Evolutionary conservation across 2,797 vertebrate genomes (phyloP), one percentile per base, ranked within the genome.

Genomic region (Xenentodon cancila): DNA sequence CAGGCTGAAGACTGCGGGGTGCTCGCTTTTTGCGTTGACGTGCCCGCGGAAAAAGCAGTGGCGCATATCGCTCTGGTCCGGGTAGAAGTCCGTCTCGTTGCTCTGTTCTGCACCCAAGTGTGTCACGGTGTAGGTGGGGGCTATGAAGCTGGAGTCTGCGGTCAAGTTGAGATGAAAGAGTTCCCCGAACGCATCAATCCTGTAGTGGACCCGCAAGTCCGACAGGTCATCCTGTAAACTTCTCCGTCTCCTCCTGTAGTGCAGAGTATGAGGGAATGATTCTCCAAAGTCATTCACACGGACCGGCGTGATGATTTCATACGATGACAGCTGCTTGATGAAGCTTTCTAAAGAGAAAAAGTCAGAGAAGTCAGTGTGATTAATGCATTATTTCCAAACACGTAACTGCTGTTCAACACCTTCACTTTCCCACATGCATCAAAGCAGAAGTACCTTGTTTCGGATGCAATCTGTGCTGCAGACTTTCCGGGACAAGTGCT

Each of bases 1-100:
- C 62, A 99, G 84, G 83, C 97, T 99, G 91, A 99, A 94, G 80
- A 97, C 94, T 0, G 97, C 97, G 0, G 89, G 83, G 80, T 93
- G 90, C 1, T 87, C 84, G 64, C 88, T 88, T 54, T 75, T 86
- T 7, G 93, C 88, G 48, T 99, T 97, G 80, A 99, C 97, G 71
- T 95, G 95, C 80, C 97, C 97, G 7, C 94, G 94, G 88, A 96
- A 98, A 84, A 99, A 99, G 73, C 97, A 99, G 92, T 98, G 97
- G 34, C 94, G 94, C 85, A 97, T 81, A 46, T 95, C 94, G n/a
- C 87, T 48, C 19, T 63, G 68, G 65, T 87, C 82, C 5, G 56
- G 64, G 59, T 32, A 27, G 44, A 52, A 67, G 21, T 63, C 80
- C 53, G 73, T 54, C 59, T 17, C 55, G 51, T 59, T 65, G 68